Percentiles rank a stretch among this genome's conserved stretches.
Conservation (phyloP, 2,888 invertebrate species). For the Caenorhabditis afra region DNA sequence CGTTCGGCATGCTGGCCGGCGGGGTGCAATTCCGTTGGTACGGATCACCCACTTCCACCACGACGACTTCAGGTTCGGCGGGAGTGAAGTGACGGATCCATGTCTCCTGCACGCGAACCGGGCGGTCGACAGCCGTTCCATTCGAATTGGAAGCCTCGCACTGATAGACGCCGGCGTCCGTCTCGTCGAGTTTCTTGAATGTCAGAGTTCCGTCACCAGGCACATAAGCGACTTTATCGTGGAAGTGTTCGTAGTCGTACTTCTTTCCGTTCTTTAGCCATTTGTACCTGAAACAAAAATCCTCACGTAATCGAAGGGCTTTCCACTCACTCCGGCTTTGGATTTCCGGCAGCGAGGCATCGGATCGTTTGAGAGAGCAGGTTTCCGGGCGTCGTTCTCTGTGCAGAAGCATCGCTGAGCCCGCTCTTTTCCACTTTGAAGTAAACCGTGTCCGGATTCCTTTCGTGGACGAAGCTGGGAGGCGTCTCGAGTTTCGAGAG, state of each 20-base stretch:
- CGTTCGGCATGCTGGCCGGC: constrained; percentile 77
- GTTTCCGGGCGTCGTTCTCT: constrained; percentile 64
- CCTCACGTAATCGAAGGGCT: background rate
- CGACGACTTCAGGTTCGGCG: constrained; percentile 71
- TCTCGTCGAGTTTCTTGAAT: constrained; percentile 68
- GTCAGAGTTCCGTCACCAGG: constrained; percentile 89
- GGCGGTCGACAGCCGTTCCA: constrained; percentile 84
- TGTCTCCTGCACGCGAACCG: constrained; percentile 74
- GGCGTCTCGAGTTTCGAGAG: constrained; percentile 76
- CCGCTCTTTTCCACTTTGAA: constrained; percentile 73
- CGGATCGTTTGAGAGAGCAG: constrained; percentile 86
- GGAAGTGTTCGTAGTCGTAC: constrained; percentile 85
- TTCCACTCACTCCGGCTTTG: constrained; percentile 89
- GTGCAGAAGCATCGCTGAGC: constrained; percentile 43
- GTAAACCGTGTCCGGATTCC: constrained; percentile 73
- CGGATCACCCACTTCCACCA: constrained; percentile 79
- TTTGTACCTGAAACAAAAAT: constrained; percentile 82
- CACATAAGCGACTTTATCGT: constrained; percentile 93
- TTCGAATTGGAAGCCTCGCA: constrained; percentile 95
- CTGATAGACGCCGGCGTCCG: constrained; percentile 81
- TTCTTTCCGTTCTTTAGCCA: constrained; percentile 97
- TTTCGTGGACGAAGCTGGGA: constrained; percentile 74
- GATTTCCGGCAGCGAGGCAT: constrained; percentile 96
- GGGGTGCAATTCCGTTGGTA: constrained; percentile 78
- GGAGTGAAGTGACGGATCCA: constrained; percentile 75